Evolutionary conservation across 2,113 vertebrate genomes (phyloP).

Genomic region (Carassius carassius): DNA sequence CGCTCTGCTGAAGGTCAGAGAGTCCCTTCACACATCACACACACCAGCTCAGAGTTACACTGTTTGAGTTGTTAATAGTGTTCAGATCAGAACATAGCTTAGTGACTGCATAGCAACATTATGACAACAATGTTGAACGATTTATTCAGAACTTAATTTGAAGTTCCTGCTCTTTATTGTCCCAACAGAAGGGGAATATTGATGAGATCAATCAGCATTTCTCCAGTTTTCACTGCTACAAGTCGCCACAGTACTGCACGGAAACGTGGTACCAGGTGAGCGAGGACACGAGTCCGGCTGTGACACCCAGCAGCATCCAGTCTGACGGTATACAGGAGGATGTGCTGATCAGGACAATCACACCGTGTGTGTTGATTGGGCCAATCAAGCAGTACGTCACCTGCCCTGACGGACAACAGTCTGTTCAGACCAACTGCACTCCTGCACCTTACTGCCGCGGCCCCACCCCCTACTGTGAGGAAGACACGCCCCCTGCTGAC

Average conservation of each 20-base stretch:
- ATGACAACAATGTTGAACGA: too few species aligned
- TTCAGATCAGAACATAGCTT: too few species aligned
- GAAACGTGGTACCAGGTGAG: slow-evolving; percentile 69
- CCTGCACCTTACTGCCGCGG: neutral
- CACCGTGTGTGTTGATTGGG: too few species aligned
- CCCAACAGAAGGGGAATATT: slow-evolving; percentile 71
- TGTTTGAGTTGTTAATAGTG: too few species aligned
- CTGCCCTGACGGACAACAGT: neutral
- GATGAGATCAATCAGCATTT: slow-evolving; percentile 75
- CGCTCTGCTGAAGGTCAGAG: slow-evolving; percentile 69
- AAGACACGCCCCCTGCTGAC: too few species aligned
- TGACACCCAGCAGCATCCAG: neutral
- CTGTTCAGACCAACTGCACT: neutral
- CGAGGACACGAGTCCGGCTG: slow-evolving; percentile 43
- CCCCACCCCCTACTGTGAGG: too few species aligned
- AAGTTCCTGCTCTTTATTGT: neutral
- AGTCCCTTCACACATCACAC: neutral
- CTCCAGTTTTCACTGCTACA: slow-evolving; percentile 70
- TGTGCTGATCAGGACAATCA: too few species aligned
- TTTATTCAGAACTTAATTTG: too few species aligned
- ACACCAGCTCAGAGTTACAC: too few species aligned
- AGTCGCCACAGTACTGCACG: slow-evolving; percentile 59
- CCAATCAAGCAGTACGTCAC: too few species aligned
- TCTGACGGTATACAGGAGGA: neutral
- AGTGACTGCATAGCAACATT: too few species aligned